Evolutionary conservation across 2,888 invertebrate species (phyloP), one percentile per base, ranked within the genome.

Genomic region (Volucella inflata): DNA sequence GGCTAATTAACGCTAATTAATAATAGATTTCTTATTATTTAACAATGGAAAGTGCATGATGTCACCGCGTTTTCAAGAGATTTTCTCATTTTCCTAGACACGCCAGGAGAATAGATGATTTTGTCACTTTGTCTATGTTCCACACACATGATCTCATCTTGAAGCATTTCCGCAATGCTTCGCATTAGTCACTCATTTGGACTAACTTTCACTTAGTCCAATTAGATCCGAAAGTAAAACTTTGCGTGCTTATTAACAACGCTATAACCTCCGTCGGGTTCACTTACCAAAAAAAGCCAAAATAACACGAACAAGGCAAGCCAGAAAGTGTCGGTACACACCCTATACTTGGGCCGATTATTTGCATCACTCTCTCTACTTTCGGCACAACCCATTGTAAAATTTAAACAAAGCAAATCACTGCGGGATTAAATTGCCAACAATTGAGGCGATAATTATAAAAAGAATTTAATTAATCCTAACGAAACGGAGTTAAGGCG

Each of bases 311-410:
- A 97, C 89, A 96, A 92, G 90, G 95, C 93, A 51, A 97, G 94
- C 96, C 96, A 97, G 88, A 96, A 93, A 10, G 96, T 94, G 93
- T 97, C 97, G 3, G 97, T 97, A 90, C 97, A 97, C 67, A 95
- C 94, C 90, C 97, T 94, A 92, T 94, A 93, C 91, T 94, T 94
- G n/a, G 94, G 94, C 2, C 90, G 89, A 87, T 89, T 88, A 65
- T 88, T 89, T 76, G 67, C 90, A 1, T 90, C 90, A 40, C 93
- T 92, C 87, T 94, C 94, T 91, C 94, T 94, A 90, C 95, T 94
- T 91, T 94, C 94, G 62, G 94, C 93, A 91, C 95, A 95, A 87
- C 95, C 95, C 95, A 95, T 95, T 38, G 14, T 51, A 8, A 17
- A 83, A 87, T 89, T 36, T 42, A 36, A 9, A 59, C 14, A 48